Evolutionary conservation across 2,797 vertebrate species (phyloP).

Genomic region (Cottoperca gobio): DNA sequence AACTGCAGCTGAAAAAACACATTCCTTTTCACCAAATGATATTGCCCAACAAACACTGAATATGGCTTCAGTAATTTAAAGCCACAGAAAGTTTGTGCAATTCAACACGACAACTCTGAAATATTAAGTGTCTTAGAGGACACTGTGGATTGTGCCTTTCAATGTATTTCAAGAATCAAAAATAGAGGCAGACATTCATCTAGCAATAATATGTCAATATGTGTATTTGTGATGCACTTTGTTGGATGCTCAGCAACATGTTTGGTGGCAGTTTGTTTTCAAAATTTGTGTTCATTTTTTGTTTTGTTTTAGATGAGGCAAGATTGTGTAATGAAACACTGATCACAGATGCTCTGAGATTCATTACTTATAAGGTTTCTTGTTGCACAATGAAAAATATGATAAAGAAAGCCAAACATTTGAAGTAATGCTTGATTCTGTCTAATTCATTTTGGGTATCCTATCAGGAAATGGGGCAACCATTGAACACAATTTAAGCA

Average conservation of each 20-base stretch:
- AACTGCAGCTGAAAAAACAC: neutral
- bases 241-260: too few species aligned
- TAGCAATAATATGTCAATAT: neutral
- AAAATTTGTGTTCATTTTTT: too few species aligned
- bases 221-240: too few species aligned
- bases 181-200: neutral
- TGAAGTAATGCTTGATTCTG: neutral
- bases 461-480: neutral
- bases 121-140: neutral
- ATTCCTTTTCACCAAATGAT: neutral
- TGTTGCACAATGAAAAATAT: neutral
- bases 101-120: neutral
- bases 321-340: too few species aligned
- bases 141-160: too few species aligned
- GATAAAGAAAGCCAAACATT: neutral
- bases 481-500: neutral
- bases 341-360: neutral
- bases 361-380: neutral
- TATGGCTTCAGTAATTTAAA: constrained; percentile 2
- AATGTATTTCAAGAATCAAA: too few species aligned
- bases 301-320: too few species aligned
- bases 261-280: too few species aligned
- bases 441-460: neutral
- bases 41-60: neutral
- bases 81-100: neutral